Evolutionary conservation across 2,113 vertebrate species (phyloP), one percentile per base, ranked within the genome.

Genomic region (Platycercus adscitus): DNA sequence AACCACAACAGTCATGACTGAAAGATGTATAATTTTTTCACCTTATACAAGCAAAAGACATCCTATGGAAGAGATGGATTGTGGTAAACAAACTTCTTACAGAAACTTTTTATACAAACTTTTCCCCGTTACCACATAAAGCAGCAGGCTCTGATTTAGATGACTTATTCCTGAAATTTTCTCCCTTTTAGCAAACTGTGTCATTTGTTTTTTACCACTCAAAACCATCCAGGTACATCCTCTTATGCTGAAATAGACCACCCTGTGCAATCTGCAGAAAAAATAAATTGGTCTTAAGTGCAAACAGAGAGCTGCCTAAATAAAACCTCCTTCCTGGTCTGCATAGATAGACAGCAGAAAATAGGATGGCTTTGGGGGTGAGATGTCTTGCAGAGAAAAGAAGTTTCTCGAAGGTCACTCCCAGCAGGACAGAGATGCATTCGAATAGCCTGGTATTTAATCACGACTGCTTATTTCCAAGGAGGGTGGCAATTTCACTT

Each of bases 341-440:
- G 60, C 72, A 73, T 56, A 93, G 55, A 81, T 55, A 64, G 76
- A 43, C 39, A 94, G 64, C 29, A 83, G 88, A 88, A 91, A 92
- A 94, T 96, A 44, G 37, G 69, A 95, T 88, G 56, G 46, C 82
- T 90, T 83, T 90, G 43, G 69, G 69, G 16, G 13, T 79, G 29
- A 92, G 61, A 60, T 15, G 33, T 79, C 89, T 89, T 78, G 47
- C 69, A 90, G 93, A 88, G 91, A 94, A 95, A 85, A 91, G 33
- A 90, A 86, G 79, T 83, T 94, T 93, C 93, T 86, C 72, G 90
- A 97, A 96, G 89, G 94, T 96, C 92, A 93, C 21, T 95, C 90
- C 47, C 93, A 95, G 92, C 90, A 95, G 92, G 96, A 88, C 35
- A 64, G 55, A 94, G 37, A 86, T 70, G 29, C 53, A 88, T 72